Percentiles rank a stretch among this genome's conserved stretches.
These are phyloP conservation scores for Anolis sagrei DNA, from an alignment of 2,113 vertebrate species.

Conservation along the genomic window DNA sequence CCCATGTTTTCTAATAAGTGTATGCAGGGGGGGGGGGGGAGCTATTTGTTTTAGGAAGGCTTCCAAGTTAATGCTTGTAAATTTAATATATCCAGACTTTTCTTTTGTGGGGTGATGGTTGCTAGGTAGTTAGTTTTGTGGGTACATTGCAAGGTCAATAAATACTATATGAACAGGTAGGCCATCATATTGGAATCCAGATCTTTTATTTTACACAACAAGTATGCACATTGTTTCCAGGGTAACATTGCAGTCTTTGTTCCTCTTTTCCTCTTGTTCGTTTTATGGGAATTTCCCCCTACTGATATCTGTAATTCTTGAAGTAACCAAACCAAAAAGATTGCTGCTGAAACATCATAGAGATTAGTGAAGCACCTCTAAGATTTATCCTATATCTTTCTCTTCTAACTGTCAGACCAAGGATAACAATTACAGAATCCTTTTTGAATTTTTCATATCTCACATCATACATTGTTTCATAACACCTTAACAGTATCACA, in stretches of 20 bases:
- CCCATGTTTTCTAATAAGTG: background rate
- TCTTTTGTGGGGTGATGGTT: background rate
- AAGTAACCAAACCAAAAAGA: background rate
- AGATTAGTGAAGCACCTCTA: background rate
- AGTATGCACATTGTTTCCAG: background rate
- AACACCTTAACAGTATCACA: background rate
- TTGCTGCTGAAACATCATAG: background rate
- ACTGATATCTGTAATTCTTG: background rate
- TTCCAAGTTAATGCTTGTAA: background rate
- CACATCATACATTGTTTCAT: background rate
- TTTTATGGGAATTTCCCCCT: background rate
- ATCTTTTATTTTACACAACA: background rate
- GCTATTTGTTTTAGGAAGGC: too few relatives aligned
- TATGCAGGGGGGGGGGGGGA: background rate
- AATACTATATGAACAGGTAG: background rate
- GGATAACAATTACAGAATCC: background rate
- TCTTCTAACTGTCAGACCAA: background rate
- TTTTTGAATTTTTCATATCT: background rate
- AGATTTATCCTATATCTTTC: background rate
- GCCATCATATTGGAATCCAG: background rate
- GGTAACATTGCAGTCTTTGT: background rate
- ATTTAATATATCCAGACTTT: background rate
- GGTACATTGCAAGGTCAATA: background rate
- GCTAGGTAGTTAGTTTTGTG: background rate
- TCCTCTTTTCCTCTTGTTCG: background rate